These are phyloP conservation scores for Nomada ruficornis DNA, from an alignment of 2,888 invertebrate species.

Conservation along the genomic window DNA sequence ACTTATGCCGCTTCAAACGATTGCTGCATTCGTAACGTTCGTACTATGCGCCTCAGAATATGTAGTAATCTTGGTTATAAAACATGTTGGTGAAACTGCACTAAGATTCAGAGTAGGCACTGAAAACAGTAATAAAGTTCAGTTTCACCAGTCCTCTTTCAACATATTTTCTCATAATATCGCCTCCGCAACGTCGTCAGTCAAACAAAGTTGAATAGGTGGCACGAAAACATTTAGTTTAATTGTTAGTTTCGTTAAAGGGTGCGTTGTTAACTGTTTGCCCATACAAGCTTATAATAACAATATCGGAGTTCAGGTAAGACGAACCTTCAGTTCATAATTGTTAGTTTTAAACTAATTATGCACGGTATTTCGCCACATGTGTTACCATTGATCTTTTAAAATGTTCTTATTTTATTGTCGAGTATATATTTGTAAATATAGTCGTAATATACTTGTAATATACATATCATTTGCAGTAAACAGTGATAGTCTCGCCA, in stretches of 20 bases:
- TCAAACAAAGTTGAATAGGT: slow-evolving; percentile 38
- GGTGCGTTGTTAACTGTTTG: slow-evolving; percentile 12
- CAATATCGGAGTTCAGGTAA: background rate
- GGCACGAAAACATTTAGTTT: slow-evolving; percentile 27
- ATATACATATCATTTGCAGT: no score
- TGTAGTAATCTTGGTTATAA: slow-evolving; percentile 18
- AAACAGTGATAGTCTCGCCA: no score
- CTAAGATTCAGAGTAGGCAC: slow-evolving; percentile 16
- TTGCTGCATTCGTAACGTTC: background rate
- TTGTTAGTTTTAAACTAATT: background rate
- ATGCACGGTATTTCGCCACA: background rate
- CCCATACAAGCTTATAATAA: slow-evolving; percentile 3
- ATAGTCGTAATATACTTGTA: no score
- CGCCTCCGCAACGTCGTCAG: slow-evolving; percentile 13
- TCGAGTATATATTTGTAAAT: no score
- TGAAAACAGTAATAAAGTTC: slow-evolving; percentile 48
- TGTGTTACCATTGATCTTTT: background rate
- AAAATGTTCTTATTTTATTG: background rate
- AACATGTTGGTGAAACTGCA: slow-evolving; percentile 29
- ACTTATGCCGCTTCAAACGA: background rate
- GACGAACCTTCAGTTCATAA: slow-evolving; percentile 5
- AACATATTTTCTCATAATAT: slow-evolving; percentile 44
- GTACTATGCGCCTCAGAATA: background rate
- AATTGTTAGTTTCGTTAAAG: slow-evolving; percentile 31
- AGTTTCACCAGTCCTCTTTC: slow-evolving; percentile 46